Percentiles rank a stretch among this genome's conserved stretches.
Evolutionary conservation across 2,888 invertebrate species (phyloP).

Genomic region (Heliconius charithonia): DNA sequence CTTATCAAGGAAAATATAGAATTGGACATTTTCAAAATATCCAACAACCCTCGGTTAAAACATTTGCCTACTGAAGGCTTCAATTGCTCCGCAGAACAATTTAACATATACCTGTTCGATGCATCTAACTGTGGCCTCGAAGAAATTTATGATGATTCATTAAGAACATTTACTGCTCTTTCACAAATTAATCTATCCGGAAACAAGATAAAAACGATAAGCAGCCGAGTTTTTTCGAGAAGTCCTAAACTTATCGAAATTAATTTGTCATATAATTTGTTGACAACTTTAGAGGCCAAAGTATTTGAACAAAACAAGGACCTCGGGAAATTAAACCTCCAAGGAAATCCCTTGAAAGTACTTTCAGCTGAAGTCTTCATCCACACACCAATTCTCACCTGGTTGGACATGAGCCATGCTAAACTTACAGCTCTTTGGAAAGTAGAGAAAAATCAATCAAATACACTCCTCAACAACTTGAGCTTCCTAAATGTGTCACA

Average conservation of each 20-base stretch:
- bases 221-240: slow-evolving; percentile 81
- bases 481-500: slow-evolving; percentile 84
- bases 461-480: slow-evolving; percentile 80
- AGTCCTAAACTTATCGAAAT: slow-evolving; percentile 86
- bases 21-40: slow-evolving; percentile 87
- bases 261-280: slow-evolving; percentile 88
- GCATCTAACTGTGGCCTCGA: slow-evolving; percentile 89
- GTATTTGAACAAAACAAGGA: slow-evolving; percentile 87
- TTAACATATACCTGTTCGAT: slow-evolving; percentile 87
- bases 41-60: slow-evolving; percentile 87
- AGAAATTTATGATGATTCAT: slow-evolving; percentile 85
- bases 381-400: slow-evolving; percentile 84
- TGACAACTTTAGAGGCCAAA: slow-evolving; percentile 84
- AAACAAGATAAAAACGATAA: slow-evolving; percentile 85
- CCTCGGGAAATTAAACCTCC: slow-evolving; percentile 86
- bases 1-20: slow-evolving; percentile 88
- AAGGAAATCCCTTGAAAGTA: slow-evolving; percentile 87
- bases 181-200: slow-evolving; percentile 86
- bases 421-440: slow-evolving; percentile 87
- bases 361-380: slow-evolving; percentile 87
- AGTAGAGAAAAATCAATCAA: slow-evolving; percentile 75
- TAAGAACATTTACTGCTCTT: slow-evolving; percentile 88
- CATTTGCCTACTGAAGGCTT: slow-evolving; percentile 87
- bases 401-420: slow-evolving; percentile 88
- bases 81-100: slow-evolving; percentile 83